Conservation (phyloP, 2,113 vertebrate species). For the Dendrocopos noguchii region DNA sequence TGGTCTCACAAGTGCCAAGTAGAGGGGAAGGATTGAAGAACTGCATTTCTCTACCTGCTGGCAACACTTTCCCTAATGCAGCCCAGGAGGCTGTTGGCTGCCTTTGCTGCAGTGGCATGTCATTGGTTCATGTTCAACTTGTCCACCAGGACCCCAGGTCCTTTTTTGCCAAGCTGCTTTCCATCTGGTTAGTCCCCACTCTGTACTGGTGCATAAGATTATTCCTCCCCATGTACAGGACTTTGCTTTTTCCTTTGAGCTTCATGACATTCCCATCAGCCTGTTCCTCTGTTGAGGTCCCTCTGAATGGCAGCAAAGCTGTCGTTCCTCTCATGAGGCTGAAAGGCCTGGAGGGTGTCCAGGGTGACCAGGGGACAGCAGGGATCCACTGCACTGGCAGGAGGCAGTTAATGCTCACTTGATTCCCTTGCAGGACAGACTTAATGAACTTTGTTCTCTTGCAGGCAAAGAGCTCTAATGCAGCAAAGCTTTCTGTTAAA, state of each 20-base stretch:
- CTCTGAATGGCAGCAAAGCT: not conserved
- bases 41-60: not conserved
- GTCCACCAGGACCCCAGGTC: not conserved
- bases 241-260: not conserved
- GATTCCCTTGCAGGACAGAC: constrained; percentile 37
- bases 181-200: not conserved
- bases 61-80: not conserved
- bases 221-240: not conserved
- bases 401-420: constrained; percentile 20
- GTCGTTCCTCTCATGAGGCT: not conserved
- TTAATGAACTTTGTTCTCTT: constrained; percentile 25
- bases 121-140: not conserved
- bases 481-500: not conserved
- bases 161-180: not conserved
- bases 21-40: not conserved
- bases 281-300: not conserved
- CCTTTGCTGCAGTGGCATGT: not conserved
- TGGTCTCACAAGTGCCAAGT: not conserved
- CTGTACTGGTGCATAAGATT: not conserved
- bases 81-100: not conserved
- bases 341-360: not conserved
- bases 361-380: not conserved
- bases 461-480: not conserved
- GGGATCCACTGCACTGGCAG: not conserved
- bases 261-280: not conserved